Conservation (phyloP, 1,140 invertebrate species). For the Drosophila nikananu region DNA sequence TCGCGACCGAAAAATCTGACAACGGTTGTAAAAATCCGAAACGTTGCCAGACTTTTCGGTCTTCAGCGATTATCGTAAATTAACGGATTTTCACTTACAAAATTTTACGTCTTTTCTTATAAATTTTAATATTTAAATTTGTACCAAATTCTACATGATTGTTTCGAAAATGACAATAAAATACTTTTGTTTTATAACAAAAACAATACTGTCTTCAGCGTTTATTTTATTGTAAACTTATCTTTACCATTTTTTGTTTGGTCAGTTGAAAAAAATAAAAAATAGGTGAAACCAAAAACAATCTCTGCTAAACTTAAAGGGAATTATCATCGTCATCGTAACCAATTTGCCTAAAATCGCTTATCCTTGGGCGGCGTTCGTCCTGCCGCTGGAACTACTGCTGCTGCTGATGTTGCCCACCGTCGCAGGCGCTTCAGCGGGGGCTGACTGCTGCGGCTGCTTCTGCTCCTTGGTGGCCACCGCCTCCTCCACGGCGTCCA, state of each 20-base stretch:
- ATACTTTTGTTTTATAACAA: constrained; percentile 59
- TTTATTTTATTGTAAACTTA: constrained; percentile 52
- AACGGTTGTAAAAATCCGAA: too few relatives aligned
- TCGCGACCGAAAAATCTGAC: too few relatives aligned
- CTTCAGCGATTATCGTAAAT: too few relatives aligned
- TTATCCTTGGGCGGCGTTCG: constrained; percentile 27
- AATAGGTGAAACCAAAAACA: constrained; percentile 40
- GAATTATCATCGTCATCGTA: constrained; percentile 40
- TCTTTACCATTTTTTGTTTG: constrained; percentile 25
- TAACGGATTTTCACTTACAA: background rate
- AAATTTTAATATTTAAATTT: background rate
- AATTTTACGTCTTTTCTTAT: background rate
- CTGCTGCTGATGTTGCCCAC: background rate
- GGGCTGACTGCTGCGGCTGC: background rate
- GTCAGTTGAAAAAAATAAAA: constrained; percentile 38
- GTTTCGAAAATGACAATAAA: constrained; percentile 15
- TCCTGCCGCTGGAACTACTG: constrained; percentile 4
- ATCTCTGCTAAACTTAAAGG: constrained; percentile 52
- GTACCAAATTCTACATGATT: background rate
- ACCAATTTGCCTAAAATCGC: constrained; percentile 30
- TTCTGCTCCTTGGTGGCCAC: constrained; percentile 6
- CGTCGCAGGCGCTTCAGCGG: background rate
- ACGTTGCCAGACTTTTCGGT: too few relatives aligned
- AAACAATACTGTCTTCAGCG: constrained; percentile 65
- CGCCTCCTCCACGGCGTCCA: constrained; percentile 54